A percentile compares a stretch with the other conserved stretches of the same genome.
These are phyloP conservation scores for Pristionchus fissidentatus DNA, from an alignment of 2,888 invertebrate species.

Conservation along the genomic window DNA sequence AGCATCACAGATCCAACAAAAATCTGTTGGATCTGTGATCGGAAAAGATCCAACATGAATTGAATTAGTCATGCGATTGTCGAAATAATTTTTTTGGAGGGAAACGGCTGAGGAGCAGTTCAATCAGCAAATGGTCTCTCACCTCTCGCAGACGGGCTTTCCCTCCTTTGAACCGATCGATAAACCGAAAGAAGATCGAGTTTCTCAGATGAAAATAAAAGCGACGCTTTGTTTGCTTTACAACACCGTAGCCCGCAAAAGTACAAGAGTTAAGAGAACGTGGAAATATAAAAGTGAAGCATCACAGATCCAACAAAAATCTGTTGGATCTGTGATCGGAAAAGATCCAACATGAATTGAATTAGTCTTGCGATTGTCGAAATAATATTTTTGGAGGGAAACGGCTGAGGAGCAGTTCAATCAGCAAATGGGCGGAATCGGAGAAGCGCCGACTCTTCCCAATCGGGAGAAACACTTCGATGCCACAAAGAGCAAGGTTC, in stretches of 20 bases:
- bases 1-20: no score
- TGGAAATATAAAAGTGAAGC: no score
- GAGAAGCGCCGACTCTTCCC: conserved; percentile 57
- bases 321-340: background rate
- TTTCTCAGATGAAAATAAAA: no score
- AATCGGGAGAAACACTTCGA: conserved; percentile 66
- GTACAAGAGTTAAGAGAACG: no score
- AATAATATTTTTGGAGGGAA: conserved; percentile 52
- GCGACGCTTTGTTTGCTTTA: no score
- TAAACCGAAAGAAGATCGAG: no score
- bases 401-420: conserved; percentile 63
- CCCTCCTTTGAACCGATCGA: background rate
- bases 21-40: background rate
- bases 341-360: no score
- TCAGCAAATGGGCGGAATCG: conserved; percentile 61
- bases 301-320: no score
- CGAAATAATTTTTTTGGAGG: conserved; percentile 47
- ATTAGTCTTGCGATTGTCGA: no score
- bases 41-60: no score
- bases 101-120: conserved; percentile 65
- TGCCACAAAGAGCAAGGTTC: conserved; percentile 56
- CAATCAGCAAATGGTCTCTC: conserved; percentile 60
- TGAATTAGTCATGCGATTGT: no score
- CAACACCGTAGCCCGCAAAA: no score
- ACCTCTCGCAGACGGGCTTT: background rate